phyloP scores from a whole-genome alignment of 2,888 invertebrate genomes.

The Abrostola tripartita region DNA sequence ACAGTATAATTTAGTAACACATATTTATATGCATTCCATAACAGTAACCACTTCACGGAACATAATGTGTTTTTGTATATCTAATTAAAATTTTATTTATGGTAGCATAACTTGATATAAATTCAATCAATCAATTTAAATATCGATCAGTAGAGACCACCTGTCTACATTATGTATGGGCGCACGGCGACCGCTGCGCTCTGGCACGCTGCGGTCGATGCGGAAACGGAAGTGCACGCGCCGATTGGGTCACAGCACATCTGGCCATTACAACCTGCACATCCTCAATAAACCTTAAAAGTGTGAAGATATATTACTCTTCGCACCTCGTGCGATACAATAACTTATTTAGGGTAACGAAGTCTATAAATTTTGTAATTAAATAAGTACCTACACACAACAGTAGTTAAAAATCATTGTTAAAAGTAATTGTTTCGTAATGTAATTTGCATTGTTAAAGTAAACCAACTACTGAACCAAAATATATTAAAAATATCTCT shows the following conservation, averaged over 20 bases:
- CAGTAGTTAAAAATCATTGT: too few relatives aligned
- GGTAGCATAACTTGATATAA: constrained; percentile 35
- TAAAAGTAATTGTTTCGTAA: too few relatives aligned
- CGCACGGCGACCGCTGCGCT: too few relatives aligned
- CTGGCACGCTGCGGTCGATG: constrained; percentile 35
- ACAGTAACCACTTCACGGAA: neutral
- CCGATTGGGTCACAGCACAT: constrained; percentile 63
- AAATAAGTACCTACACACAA: constrained; percentile 37
- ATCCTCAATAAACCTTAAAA: constrained; percentile 84
- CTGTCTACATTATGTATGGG: constrained; percentile 52
- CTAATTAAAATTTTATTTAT: constrained; percentile 38
- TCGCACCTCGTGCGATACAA: constrained; percentile 35
- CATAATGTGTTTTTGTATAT: constrained; percentile 25
- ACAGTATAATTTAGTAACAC: neutral
- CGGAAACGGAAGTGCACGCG: constrained; percentile 83
- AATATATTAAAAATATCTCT: constrained; percentile 12
- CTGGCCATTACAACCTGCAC: constrained; percentile 78
- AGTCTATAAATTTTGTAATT: constrained; percentile 21
- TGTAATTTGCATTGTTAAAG: too few relatives aligned
- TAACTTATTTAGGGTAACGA: constrained; percentile 19
- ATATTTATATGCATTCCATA: too few relatives aligned
- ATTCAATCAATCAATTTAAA: constrained; percentile 37
- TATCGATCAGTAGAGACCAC: constrained; percentile 64
- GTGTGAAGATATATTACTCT: constrained; percentile 67
- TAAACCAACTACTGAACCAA: too few relatives aligned